A percentile compares a stretch with the other conserved stretches of the same genome.
Evolutionary conservation across 2,888 invertebrate species (phyloP).

Genomic region (Augochlorella aurata): DNA sequence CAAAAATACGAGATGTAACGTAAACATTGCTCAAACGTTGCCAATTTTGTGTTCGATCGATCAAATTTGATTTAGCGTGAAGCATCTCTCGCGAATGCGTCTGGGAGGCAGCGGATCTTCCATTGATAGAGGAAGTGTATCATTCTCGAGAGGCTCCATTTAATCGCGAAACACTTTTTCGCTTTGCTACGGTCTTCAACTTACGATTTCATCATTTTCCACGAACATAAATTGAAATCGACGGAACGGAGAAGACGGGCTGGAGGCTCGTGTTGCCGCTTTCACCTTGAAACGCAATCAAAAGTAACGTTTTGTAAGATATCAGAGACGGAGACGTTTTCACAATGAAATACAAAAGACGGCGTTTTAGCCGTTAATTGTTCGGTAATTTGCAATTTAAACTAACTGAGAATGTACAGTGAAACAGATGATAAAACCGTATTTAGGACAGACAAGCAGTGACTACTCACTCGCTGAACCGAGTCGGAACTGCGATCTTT

Average conservation of each 20-base stretch:
- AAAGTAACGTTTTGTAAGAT: too few species aligned
- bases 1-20: neutral
- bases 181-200: neutral
- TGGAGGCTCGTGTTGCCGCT: neutral
- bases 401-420: neutral
- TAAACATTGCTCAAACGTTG: neutral
- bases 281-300: neutral
- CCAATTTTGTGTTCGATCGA: neutral
- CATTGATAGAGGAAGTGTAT: neutral
- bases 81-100: neutral
- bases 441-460: too few species aligned
- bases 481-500: too few species aligned
- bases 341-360: too few species aligned
- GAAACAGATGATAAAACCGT: neutral
- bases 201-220: neutral
- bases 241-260: neutral
- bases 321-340: too few species aligned
- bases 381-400: neutral
- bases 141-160: neutral
- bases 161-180: neutral
- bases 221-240: neutral
- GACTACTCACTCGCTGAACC: too few species aligned
- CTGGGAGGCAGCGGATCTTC: neutral
- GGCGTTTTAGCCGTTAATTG: neutral
- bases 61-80: neutral